Base-by-base conservation (phyloP, 1,140 invertebrate genomes). In the Branchinecta lynchi region DNA sequence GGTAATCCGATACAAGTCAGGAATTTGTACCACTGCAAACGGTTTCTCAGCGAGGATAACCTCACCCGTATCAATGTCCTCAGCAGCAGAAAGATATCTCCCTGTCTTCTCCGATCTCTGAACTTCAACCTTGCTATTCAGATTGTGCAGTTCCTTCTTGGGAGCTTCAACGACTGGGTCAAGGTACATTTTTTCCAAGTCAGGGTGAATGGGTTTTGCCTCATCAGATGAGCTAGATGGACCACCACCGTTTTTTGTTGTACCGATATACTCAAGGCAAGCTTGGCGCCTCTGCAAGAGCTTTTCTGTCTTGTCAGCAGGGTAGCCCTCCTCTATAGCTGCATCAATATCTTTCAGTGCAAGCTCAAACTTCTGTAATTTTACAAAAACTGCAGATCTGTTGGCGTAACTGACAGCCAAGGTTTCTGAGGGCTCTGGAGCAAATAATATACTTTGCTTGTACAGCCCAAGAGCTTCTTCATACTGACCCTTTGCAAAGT, bases 381-480 rank as follows among this genome's bases (percentile, higher is more conserved):
- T 60, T 12, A 60, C 12, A 60, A 60, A 60, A 3, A 60, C 51
- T 60, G 51, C 51, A 20, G 12, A 15, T 60, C 51, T 60, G 17
- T 60, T 60, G 51, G 51, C 51, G 17, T 60, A 60, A 20, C 51
- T 60, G 17, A 60, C 17, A 3, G 51, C 51, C 51, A 60, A 60
- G 17, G 51, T 60, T 60, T 60, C 51, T 15, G 51, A 60, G 12
- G 12, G 12, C 17, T 60, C 17, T 15, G 51, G 51, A 20, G 51
- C 51, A 60, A 15, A 15, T 60, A 60, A 60, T 2, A 60, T 60
- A 60, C 51, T 60, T 20, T 60, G 51, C 17, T 60, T 60, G 17
- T 60, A 60, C 51, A 60, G 17, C 12, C 51, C 51, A 60, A 60
- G 51, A 20, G 51, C 51, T 15, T 60, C 51, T 60, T 60, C 51